phyloP scores from a whole-genome alignment of 2,113 vertebrate species.

The Catharus bicknelli region DNA sequence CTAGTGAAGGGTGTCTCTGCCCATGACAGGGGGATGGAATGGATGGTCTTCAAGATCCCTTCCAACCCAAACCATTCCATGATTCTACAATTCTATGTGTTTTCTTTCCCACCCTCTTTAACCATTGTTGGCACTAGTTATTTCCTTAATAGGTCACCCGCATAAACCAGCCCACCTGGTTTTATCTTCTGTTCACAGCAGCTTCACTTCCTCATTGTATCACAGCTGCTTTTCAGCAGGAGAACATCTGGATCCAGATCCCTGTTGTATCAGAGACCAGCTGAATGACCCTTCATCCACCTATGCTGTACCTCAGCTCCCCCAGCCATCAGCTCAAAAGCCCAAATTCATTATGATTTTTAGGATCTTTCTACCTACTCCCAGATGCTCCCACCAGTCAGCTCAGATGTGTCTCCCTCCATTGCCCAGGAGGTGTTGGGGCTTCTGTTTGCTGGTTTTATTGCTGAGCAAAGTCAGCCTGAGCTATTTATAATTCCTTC shows the following conservation, averaged over 20 bases:
- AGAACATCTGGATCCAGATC: background rate
- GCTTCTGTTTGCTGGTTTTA: background rate
- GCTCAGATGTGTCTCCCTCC: background rate
- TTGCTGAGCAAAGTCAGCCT: background rate
- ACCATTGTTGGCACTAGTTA: background rate
- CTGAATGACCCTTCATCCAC: background rate
- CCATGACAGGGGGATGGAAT: background rate
- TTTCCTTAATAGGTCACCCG: background rate
- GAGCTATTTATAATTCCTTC: background rate
- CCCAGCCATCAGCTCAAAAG: background rate
- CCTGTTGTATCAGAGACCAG: rapidly evolving
- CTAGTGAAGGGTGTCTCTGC: background rate
- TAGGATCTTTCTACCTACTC: background rate
- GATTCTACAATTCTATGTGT: background rate
- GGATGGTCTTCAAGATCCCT: background rate
- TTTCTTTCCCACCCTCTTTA: background rate
- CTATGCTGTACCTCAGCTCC: background rate
- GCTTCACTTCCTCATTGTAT: background rate
- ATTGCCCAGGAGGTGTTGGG: background rate
- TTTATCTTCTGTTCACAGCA: background rate
- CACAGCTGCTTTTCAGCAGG: background rate
- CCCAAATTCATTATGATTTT: background rate
- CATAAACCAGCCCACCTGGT: background rate
- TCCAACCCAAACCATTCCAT: background rate
- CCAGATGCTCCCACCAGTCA: rapidly evolving